Evolutionary conservation across 2,113 vertebrate genomes (phyloP).

Genomic region (Corythoichthys intestinalis): DNA sequence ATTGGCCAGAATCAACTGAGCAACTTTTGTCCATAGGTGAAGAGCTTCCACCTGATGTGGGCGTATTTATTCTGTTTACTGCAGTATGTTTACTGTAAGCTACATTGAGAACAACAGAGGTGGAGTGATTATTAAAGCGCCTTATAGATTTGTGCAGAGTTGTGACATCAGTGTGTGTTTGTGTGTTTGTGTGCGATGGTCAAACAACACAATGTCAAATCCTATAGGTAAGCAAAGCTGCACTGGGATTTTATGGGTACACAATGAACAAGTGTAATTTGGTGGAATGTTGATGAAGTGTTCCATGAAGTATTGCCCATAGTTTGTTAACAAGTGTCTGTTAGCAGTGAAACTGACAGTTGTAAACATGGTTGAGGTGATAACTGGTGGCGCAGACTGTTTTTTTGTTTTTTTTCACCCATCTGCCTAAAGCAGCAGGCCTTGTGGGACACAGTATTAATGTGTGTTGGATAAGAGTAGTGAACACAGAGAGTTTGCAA

Average conservation of each 20-base stretch:
- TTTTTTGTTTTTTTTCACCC: not conserved
- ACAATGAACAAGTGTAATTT: not conserved
- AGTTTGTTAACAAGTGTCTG: not conserved
- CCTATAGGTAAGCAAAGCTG: not conserved
- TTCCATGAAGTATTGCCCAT: not conserved
- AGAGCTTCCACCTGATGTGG: slow-evolving; percentile 40
- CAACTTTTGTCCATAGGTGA: slow-evolving; percentile 8
- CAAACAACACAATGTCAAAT: not conserved
- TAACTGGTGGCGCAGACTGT: not conserved
- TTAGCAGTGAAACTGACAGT: slow-evolving; percentile 1
- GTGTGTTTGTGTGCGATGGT: not conserved
- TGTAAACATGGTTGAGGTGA: not conserved
- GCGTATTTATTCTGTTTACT: slow-evolving; percentile 8
- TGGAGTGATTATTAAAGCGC: not conserved
- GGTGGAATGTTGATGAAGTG: not conserved
- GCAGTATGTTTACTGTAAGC: not conserved
- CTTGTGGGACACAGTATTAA: not conserved
- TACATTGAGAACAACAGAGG: slow-evolving; percentile 23
- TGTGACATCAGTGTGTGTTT: not conserved
- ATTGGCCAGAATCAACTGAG: slow-evolving; percentile 18
- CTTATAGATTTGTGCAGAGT: too few relatives aligned
- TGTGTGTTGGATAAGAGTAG: slow-evolving; percentile 25
- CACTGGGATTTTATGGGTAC: not conserved
- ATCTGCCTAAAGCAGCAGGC: not conserved
- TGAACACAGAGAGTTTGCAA: slow-evolving; percentile 19